Evolutionary conservation across 1,140 invertebrate genomes (phyloP), one percentile per base, ranked within the genome.

Genomic region (Ctenoplectra terminalis): DNA sequence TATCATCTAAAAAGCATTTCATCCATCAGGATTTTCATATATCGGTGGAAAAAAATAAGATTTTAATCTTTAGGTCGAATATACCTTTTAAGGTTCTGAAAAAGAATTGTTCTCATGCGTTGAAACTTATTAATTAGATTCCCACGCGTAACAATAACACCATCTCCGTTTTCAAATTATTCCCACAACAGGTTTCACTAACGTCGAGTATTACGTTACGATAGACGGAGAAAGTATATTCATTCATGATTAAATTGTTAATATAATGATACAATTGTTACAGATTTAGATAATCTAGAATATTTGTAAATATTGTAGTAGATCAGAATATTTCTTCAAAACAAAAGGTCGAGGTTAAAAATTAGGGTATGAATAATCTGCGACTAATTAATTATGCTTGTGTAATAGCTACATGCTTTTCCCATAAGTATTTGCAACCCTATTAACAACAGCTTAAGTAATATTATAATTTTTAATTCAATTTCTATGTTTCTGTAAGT

Each of bases 101-200:
- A 20, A 31, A 46, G 13, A 48, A 31, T 43, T 52, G 17, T 61
- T 79, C 76, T 40, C 66, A 50, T 29, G n/a, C 23, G 20, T 43
- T 31, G 46, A n/a, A 52, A 17, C 26, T 29, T n/a, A 15, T 72
- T 79, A 79, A 71, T 72, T 79, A 79, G 58, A 26, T 79, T 79
- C 67, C 31, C 76, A 79, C 46, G 46, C 46, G 17, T 46, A 61
- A 71, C 54, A 60, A 78, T 78, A 71, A 40, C 40, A 34, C 26
- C 34, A 48, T 56, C 56, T 29, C 52, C 60, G 50, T 52, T 26
- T 8, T 13, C 26, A 37, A 29, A 81, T 75, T 50, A 67, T 75
- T 75, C 71, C 48, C 79, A 66, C 26, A 69, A 50, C 34, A 48
- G 61, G 56, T 81, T 81, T 81, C 79, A 67, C 43, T 74, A 56